Evolutionary conservation across 1,140 invertebrate genomes (phyloP).

Genomic region (Chrysoperla carnea): DNA sequence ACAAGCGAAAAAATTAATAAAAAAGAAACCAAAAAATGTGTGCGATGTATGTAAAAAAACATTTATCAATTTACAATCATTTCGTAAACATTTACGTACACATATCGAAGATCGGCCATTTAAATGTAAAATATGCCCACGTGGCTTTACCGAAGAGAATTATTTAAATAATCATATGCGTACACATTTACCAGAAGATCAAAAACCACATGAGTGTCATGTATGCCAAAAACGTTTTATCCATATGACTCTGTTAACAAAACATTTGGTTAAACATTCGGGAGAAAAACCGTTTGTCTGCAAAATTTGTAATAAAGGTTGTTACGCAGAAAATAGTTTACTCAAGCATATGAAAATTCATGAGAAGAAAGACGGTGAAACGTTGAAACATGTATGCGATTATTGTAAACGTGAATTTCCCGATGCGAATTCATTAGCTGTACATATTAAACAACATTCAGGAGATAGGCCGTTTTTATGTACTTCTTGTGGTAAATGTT

Average conservation of each 20-base stretch:
- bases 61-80: slow-evolving; percentile 96
- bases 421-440: slow-evolving; percentile 24
- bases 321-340: slow-evolving; percentile 29
- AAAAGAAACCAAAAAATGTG: slow-evolving; percentile 12
- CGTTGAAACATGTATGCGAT: slow-evolving; percentile 23
- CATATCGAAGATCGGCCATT: slow-evolving; percentile 97
- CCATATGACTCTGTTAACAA: slow-evolving; percentile 36
- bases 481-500: slow-evolving; percentile 31
- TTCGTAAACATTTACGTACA: slow-evolving; percentile 92
- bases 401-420: slow-evolving; percentile 24
- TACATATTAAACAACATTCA: slow-evolving; percentile 30
- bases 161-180: slow-evolving; percentile 39
- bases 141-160: slow-evolving; percentile 27
- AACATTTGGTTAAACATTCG: slow-evolving; percentile 42
- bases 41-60: slow-evolving; percentile 94
- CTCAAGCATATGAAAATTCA: slow-evolving; percentile 24
- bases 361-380: slow-evolving; percentile 20
- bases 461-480: slow-evolving; percentile 29
- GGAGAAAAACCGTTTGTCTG: slow-evolving; percentile 44
- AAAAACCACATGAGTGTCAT: slow-evolving; percentile 37
- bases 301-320: slow-evolving; percentile 33
- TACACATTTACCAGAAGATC: slow-evolving; percentile 37
- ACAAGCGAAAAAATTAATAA: slow-evolving; percentile 10
- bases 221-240: slow-evolving; percentile 40
- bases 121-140: slow-evolving; percentile 84